Base-by-base conservation (phyloP, 2,113 vertebrate genomes). In the Heteronetta atricapilla region DNA sequence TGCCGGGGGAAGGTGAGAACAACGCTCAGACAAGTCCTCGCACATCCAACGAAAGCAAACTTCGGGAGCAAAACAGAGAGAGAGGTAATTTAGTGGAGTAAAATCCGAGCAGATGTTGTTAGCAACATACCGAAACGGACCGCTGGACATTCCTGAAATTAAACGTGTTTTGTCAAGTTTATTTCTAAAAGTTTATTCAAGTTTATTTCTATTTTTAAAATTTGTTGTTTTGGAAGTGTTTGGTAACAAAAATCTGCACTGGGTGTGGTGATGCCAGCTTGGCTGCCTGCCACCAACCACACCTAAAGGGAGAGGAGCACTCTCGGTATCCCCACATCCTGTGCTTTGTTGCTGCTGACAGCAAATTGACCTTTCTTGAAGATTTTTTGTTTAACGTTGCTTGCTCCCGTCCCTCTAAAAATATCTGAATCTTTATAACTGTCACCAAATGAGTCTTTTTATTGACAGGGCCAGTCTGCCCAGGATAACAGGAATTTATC, bases 301-400 rank as follows among this genome's bases (percentile, higher is more conserved):
- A 26, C 7, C 44, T 40, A 2, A 3, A 7, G 25, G 15, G 15
- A 72, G 38, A 9, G 40, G 13, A 62, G n/a, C 13, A 6, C 21
- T 46, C 85, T 90, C 36, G 5, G 38, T 53, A 5, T 78, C 56
- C 62, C 91, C 88, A 36, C 92, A 84, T 93, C 85, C 92, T 95
- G 91, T 89, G 67, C 83, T 80, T 28, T 25, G 42, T 29, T 46
- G 8, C 76, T 69, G 38, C 86, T 90, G 38, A 59, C 31, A 77
- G 77, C 91, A 88, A 58, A 78, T 0, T 18, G 46, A 55, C 38
- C 69, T 94, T 90, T 95, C 62, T 46, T 52, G 3, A 36, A 40
- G 33, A 23, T 19, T 16, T 69, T 75, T 76, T 38, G 50, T 52
- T 52, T 25, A 50, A 6, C 34, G 13, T 28, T 38, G 18, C 12